Evolutionary conservation across 2,888 invertebrate species (phyloP), one percentile per base, ranked within the genome.

Genomic region (Chrysolina americana): DNA sequence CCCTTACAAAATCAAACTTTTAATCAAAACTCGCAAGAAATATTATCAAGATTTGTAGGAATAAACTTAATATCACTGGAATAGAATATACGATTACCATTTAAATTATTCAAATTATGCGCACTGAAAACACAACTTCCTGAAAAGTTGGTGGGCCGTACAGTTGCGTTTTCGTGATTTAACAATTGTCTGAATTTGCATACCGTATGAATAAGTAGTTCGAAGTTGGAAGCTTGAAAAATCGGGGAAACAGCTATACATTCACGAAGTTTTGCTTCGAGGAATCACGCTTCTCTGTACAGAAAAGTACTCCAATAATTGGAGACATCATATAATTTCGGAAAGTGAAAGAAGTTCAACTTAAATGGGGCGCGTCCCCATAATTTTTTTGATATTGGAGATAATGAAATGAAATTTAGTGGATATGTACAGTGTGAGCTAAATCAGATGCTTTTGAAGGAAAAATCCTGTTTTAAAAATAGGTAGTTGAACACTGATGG

Each of bases 91-190:
- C 19, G 21, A 53, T 21, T 53, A 53, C 53, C 53, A 21, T 53
- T 19, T 13, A 17, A 53, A 53, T 19, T 53, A 53, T 53, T 53
- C 21, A 53, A 53, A 23, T 53, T 21, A 53, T 19, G 53, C 17
- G 11, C 17, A 53, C 53, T 53, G 13, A 21, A 21, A 53, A 53
- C 53, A 53, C 21, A 53, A 53, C 53, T 53, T 21, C 53, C 53
- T 53, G 53, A 53, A 11, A 53, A 53, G 53, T 53, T 53, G 17
- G 11, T 19, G 21, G 21, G 53, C 21, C 53, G 19, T 53, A 19
- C 21, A 53, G 19, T 11, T 11, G 53, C 53, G 53, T 53, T 19
- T 53, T 53, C 53, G 53, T 53, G 13, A 53, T 53, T 53, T 21
- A 11, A 19, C 53, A 19, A 53, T 53, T 53, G 17, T 19, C 19